Conservation (phyloP, 1,140 invertebrate species). For the Psilanteris sp. region DNA sequence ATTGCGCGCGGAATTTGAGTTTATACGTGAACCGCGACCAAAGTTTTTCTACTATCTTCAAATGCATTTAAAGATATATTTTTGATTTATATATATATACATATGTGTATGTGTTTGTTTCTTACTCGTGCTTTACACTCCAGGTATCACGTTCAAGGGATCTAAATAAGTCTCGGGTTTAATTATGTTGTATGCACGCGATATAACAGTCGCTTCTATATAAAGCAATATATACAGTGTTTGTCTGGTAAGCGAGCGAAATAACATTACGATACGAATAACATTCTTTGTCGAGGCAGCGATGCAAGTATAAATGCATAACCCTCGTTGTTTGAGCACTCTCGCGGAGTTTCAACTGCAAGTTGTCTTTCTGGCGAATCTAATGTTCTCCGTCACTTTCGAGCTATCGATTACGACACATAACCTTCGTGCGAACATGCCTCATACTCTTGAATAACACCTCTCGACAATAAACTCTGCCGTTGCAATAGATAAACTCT, state of each 20-base stretch:
- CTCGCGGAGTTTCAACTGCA: slow-evolving; percentile 15
- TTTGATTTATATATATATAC: too few species aligned
- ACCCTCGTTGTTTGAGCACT: not conserved
- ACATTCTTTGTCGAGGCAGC: slow-evolving; percentile 1
- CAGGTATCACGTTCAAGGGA: not conserved
- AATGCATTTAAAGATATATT: too few species aligned
- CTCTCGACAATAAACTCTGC: slow-evolving; percentile 40
- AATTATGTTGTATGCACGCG: slow-evolving; percentile 16
- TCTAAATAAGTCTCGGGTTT: slow-evolving; percentile 9
- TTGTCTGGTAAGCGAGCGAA: slow-evolving; percentile 6
- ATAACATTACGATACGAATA: not conserved
- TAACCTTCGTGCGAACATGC: slow-evolving; percentile 52
- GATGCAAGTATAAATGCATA: slow-evolving; percentile 9
- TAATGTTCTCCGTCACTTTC: slow-evolving; percentile 37
- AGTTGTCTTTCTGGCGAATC: slow-evolving; percentile 14
- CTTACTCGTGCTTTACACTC: too few species aligned
- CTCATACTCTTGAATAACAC: slow-evolving; percentile 38
- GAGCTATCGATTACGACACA: slow-evolving; percentile 51
- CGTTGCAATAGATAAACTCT: slow-evolving; percentile 27
- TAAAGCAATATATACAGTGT: slow-evolving; percentile 27
- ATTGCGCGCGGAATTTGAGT: too few species aligned
- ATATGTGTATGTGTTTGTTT: too few species aligned
- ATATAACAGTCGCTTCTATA: not conserved
- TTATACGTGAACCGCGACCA: too few species aligned
- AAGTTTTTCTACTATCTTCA: too few species aligned